Conservation (phyloP, 2,797 vertebrate species). For the Capromys pilorides region DNA sequence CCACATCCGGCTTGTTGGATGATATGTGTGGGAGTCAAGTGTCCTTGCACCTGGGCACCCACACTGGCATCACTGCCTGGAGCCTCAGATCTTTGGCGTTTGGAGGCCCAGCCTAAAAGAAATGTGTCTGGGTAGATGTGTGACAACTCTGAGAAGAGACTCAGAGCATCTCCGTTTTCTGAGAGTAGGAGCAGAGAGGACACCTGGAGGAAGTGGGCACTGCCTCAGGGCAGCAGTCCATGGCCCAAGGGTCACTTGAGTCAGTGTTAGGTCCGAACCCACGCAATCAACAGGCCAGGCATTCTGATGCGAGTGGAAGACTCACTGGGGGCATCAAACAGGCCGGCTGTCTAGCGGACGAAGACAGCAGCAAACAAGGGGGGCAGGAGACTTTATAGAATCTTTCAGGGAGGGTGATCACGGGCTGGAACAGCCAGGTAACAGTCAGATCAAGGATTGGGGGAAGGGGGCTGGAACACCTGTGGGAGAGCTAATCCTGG, state of each 20-base stretch:
- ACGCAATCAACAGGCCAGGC: too few species aligned
- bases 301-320: too few species aligned
- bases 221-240: neutral
- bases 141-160: neutral
- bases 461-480: too few species aligned
- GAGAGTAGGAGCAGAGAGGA: neutral
- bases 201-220: neutral
- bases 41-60: neutral
- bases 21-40: conserved; percentile 50
- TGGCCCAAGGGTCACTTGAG: neutral
- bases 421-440: too few species aligned
- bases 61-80: neutral
- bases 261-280: too few species aligned
- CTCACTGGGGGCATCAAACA: too few species aligned
- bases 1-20: neutral
- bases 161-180: neutral
- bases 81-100: neutral
- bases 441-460: too few species aligned
- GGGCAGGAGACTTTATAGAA: too few species aligned
- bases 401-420: too few species aligned
- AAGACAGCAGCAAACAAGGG: too few species aligned
- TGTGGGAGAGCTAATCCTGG: too few species aligned
- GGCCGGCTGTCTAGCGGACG: too few species aligned
- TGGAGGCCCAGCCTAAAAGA: neutral
- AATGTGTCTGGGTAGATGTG: neutral